phyloP scores from a whole-genome alignment of 2,888 invertebrate species.

The Protodeltote pygarga region DNA sequence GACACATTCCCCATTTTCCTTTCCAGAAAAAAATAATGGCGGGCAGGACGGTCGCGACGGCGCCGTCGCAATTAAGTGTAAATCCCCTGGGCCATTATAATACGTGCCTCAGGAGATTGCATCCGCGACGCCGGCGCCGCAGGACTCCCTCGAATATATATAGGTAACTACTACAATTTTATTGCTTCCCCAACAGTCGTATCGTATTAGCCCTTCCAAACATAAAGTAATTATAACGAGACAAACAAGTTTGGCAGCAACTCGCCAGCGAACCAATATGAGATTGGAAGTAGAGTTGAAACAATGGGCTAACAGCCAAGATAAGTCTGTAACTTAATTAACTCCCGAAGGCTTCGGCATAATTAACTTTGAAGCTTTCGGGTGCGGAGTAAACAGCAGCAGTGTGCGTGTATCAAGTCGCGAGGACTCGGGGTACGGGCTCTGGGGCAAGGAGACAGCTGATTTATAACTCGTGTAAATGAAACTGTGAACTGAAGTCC shows the following conservation, averaged over 20 bases:
- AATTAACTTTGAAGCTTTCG: slow-evolving; percentile 58
- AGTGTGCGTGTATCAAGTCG: slow-evolving; percentile 31
- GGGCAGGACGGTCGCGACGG: neutral
- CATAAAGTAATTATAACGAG: slow-evolving; percentile 35
- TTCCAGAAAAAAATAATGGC: slow-evolving; percentile 12
- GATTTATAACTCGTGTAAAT: slow-evolving; percentile 45
- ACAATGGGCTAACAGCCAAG: slow-evolving; percentile 44
- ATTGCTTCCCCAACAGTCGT: neutral
- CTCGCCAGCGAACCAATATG: slow-evolving; percentile 29
- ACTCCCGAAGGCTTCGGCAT: slow-evolving; percentile 52
- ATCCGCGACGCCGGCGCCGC: slow-evolving; percentile 1
- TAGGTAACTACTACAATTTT: neutral
- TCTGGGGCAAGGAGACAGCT: slow-evolving; percentile 2
- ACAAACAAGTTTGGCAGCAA: slow-evolving; percentile 35
- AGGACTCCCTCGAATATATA: neutral
- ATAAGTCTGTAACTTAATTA: slow-evolving; percentile 62
- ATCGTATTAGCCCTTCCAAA: slow-evolving; percentile 13
- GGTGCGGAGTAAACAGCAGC: slow-evolving; percentile 38
- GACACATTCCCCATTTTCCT: slow-evolving; percentile 13
- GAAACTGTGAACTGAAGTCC: slow-evolving; percentile 29
- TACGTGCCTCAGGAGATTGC: neutral
- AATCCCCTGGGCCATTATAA: slow-evolving; percentile 11
- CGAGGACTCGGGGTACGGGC: neutral
- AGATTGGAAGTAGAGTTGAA: slow-evolving; percentile 41
- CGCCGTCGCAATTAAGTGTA: slow-evolving; percentile 34